Percentiles rank a stretch among this genome's conserved stretches.
These are phyloP conservation scores for Lithophane ornitopus DNA, from an alignment of 2,888 invertebrate genomes.

Conservation along the genomic window DNA sequence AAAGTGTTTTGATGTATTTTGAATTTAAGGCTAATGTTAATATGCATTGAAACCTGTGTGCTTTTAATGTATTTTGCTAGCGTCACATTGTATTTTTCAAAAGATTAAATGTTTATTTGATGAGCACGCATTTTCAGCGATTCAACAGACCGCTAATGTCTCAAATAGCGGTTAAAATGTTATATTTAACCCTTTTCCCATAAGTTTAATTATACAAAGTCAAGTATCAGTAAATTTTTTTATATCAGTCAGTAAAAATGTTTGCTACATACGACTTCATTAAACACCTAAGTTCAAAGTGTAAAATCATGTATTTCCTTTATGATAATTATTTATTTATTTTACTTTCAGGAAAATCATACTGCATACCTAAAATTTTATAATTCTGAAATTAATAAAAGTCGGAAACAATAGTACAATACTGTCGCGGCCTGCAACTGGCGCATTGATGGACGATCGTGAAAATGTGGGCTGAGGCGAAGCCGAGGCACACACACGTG, in stretches of 20 bases:
- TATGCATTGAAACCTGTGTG: conserved; percentile 27
- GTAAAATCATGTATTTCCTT: conserved; percentile 3
- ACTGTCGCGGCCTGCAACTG: too few species aligned
- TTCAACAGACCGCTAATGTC: not conserved
- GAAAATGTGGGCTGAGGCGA: too few species aligned
- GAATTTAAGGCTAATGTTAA: conserved; percentile 39
- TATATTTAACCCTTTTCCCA: not conserved
- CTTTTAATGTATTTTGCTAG: conserved; percentile 5
- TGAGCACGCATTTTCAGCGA: not conserved
- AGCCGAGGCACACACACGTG: too few species aligned
- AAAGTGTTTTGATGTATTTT: conserved; percentile 49
- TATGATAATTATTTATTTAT: not conserved
- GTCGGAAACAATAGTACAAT: not conserved
- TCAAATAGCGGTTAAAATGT: not conserved
- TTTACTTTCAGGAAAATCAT: not conserved
- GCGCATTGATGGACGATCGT: too few species aligned
- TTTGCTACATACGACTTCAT: conserved; percentile 1
- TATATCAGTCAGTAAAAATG: not conserved
- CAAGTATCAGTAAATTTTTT: too few species aligned
- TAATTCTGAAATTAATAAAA: not conserved
- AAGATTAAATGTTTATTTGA: not conserved
- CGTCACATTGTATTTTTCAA: not conserved
- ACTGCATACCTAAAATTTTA: not conserved
- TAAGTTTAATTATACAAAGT: not conserved
- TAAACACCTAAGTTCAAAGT: conserved; percentile 2